Base-by-base conservation (phyloP, 2,888 invertebrate species). In the Scaptodrosophila latifasciaeformis region DNA sequence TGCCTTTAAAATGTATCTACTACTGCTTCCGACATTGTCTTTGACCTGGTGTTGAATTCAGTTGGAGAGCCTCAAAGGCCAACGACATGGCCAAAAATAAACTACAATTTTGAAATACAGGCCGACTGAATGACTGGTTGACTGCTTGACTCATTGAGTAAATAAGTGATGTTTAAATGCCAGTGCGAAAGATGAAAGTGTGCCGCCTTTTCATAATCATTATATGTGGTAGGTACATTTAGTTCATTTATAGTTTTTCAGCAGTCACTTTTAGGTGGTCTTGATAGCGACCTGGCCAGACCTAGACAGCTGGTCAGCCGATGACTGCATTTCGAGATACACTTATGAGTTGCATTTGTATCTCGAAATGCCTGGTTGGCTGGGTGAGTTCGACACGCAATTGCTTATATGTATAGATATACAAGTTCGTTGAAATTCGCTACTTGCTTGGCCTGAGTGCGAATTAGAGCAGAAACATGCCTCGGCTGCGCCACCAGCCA, bases 401-500 rank as follows among this genome's bases (percentile, higher is more conserved):
- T 78, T 76, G 71, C 66, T 64, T n/a, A n/a, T n/a, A n/a, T n/a
- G n/a, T n/a, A n/a, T n/a, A n/a, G n/a, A n/a, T n/a, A n/a, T 70
- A 76, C 65, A 67, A 63, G 70, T 65, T 76, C 61, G 70, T 67
- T 72, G 66, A 64, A 61, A 54, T 66, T 55, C 59, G 63, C 54
- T 58, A 59, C 66, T 69, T n/a, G n/a, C n/a, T n/a, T 70, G 77
- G 68, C 81, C 82, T 60, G 75, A 68, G 84, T 82, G 83, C 70
- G 84, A 82, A 82, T 79, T 81, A 77, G 82, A 82, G 82, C 82
- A 83, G 67, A 83, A 70, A 81, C 59, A 62, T 64, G 70, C 69
- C 75, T 70, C 63, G 65, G 45, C 35, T 35, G 35, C 17, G 12
- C 35, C 9, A 2, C 24, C 7, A 35, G 15, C 7, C 12, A 10